phyloP scores from a whole-genome alignment of 2,113 vertebrate species.

The Lichenostomus cassidix region DNA sequence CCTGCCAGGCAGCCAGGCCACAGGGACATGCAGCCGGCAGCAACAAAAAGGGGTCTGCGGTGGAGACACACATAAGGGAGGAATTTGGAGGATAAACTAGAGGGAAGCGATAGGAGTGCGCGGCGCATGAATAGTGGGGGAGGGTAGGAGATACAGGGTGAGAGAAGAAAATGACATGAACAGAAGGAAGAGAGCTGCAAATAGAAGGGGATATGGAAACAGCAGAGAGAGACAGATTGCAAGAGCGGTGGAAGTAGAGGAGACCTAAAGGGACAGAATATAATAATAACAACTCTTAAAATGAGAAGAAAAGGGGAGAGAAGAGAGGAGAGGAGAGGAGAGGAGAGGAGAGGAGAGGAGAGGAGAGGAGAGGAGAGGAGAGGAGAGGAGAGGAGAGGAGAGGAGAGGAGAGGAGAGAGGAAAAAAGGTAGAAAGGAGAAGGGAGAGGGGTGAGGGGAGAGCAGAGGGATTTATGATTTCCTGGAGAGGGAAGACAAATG shows the following conservation, averaged over 20 bases:
- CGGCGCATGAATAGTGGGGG: constrained; percentile 13
- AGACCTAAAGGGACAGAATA: constrained; percentile 57
- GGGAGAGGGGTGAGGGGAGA: not conserved
- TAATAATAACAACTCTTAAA: constrained; percentile 34
- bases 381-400: not conserved
- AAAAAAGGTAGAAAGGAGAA: not conserved
- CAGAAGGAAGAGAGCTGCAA: constrained; percentile 64
- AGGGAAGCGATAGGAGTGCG: constrained; percentile 16
- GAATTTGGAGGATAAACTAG: constrained; percentile 18
- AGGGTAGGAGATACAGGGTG: constrained; percentile 56
- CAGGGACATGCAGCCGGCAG: not conserved
- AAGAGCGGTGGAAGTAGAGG: constrained; percentile 30
- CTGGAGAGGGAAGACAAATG: not conserved
- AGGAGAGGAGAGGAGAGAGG: not conserved
- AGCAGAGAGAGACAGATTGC: constrained; percentile 61
- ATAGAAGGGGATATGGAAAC: constrained; percentile 66
- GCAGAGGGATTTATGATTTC: not conserved
- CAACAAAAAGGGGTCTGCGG: not conserved
- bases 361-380: not conserved
- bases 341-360: not conserved
- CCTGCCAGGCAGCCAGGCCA: rapidly evolving
- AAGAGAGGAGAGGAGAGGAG: not conserved
- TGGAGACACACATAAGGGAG: not conserved
- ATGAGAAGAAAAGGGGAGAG: not conserved
- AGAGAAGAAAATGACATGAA: constrained; percentile 68